Conservation (phyloP, 2,797 vertebrate species). For the Sphenopsis melanotis region DNA sequence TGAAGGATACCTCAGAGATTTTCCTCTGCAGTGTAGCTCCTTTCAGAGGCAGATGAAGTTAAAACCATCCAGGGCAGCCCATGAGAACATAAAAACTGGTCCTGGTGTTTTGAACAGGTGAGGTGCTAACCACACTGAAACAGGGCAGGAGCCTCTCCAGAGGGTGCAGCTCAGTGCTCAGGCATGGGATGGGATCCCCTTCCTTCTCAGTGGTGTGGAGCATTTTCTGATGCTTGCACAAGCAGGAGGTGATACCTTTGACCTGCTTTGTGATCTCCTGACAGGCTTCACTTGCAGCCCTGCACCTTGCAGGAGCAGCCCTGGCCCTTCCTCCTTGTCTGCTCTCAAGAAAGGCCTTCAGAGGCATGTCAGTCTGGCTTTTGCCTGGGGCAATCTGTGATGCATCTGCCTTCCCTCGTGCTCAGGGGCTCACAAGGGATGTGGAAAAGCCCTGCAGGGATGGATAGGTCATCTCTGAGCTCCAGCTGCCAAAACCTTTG, state of each 20-base stretch:
- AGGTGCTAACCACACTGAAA: background rate
- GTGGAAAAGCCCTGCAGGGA: background rate
- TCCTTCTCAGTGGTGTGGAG: background rate
- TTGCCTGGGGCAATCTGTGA: background rate
- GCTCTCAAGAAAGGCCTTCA: background rate
- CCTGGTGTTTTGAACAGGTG: background rate
- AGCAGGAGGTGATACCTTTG: background rate
- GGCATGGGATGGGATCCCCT: background rate
- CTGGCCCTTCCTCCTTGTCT: background rate
- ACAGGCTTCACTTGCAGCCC: background rate
- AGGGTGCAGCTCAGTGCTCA: background rate
- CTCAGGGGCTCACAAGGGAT: background rate
- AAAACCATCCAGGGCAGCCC: background rate
- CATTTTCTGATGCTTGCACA: background rate
- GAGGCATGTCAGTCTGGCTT: background rate
- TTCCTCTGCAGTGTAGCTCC: background rate
- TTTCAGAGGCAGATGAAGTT: background rate
- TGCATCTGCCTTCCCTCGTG: background rate
- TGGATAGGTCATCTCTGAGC: background rate
- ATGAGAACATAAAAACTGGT: background rate
- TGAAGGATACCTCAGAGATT: background rate
- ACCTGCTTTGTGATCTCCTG: background rate
- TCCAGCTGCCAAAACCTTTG: background rate
- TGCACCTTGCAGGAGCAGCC: background rate
- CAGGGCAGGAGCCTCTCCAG: background rate